A percentile compares a stretch with the other conserved stretches of the same genome.
phyloP scores from a whole-genome alignment of 23 tunicate species.

The Trididemnum nubilum region DNA sequence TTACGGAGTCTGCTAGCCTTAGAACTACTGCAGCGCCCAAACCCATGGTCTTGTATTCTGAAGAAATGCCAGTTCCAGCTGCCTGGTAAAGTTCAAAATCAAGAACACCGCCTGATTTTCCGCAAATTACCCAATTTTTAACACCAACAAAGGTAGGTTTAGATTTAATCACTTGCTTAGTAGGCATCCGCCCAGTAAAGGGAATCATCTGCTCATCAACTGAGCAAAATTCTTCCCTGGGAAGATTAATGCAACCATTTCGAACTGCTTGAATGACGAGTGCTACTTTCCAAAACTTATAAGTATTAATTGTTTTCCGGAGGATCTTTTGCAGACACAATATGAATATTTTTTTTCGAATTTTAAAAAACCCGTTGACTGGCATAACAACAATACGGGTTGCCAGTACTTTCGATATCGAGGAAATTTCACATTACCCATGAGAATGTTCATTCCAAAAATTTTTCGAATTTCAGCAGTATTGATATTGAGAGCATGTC shows the following conservation, averaged over 20 bases:
- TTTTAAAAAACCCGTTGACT: no score
- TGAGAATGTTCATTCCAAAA: no score
- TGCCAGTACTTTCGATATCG: no score
- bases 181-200: background rate
- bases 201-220: constrained; percentile 20
- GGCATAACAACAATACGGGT: no score
- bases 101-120: background rate
- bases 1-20: background rate
- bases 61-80: background rate
- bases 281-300: constrained; percentile 9
- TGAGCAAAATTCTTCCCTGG: background rate
- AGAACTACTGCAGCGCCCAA: background rate
- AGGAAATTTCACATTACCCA: no score
- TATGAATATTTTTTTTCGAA: constrained; percentile 6
- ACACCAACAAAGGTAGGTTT: background rate
- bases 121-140: background rate
- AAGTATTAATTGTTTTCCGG: background rate
- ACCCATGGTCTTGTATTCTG: background rate
- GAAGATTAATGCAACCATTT: background rate
- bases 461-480: no score
- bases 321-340: background rate
- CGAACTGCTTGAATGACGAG: background rate
- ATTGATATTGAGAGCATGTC: no score
- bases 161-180: background rate
- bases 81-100: background rate